These are phyloP conservation scores for Xanthia togata DNA, from an alignment of 2,888 invertebrate genomes.

Conservation along the genomic window DNA sequence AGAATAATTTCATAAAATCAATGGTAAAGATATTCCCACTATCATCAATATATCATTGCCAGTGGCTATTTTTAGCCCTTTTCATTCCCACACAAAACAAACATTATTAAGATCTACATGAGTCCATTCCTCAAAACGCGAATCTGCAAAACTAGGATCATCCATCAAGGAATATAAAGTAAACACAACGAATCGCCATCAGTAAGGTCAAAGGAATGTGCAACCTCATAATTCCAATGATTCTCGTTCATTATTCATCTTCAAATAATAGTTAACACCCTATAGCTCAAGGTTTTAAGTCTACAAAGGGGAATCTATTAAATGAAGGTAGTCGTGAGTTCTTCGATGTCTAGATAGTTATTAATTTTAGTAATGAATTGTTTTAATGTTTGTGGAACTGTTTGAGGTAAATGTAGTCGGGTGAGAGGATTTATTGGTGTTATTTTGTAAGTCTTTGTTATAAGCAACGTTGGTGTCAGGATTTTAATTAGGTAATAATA, in stretches of 20 bases:
- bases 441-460: no score
- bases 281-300: constrained; percentile 83
- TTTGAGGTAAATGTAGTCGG: constrained; percentile 5
- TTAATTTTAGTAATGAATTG: constrained; percentile 61
- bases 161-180: constrained; percentile 65
- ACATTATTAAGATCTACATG: constrained; percentile 57
- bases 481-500: no score
- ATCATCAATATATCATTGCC: constrained; percentile 40
- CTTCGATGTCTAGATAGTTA: constrained; percentile 44
- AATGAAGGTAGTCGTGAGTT: constrained; percentile 60
- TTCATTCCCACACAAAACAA: constrained; percentile 50
- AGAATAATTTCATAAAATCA: neutral
- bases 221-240: constrained; percentile 87
- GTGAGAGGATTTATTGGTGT: neutral
- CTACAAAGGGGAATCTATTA: constrained; percentile 68
- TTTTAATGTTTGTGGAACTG: constrained; percentile 43
- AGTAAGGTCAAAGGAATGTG: constrained; percentile 85
- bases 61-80: constrained; percentile 22
- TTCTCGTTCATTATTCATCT: constrained; percentile 87
- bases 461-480: no score
- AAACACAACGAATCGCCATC: constrained; percentile 71
- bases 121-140: constrained; percentile 59
- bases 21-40: neutral
- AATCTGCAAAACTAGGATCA: constrained; percentile 65
- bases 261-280: constrained; percentile 89